These are phyloP conservation scores for Hemithea aestivaria DNA, from an alignment of 2,888 invertebrate genomes.

Conservation along the genomic window DNA sequence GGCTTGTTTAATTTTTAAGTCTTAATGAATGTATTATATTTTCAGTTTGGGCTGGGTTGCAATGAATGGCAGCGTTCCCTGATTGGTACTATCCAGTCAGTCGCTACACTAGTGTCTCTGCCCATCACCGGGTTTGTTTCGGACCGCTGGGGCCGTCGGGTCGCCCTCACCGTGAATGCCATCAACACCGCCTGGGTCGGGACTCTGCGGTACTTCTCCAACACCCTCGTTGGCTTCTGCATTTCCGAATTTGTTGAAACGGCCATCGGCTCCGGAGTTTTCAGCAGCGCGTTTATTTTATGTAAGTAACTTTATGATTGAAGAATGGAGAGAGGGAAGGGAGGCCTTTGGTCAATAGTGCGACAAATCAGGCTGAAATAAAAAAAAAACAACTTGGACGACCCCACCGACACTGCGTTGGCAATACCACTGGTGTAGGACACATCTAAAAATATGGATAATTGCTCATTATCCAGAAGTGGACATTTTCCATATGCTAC, in stretches of 20 bases:
- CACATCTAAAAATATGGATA: no score
- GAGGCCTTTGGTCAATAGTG: no score
- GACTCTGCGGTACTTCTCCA: slow-evolving; percentile 76
- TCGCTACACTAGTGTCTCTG: slow-evolving; percentile 83
- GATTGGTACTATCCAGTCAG: slow-evolving; percentile 84
- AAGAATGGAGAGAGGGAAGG: no score
- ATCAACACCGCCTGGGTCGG: slow-evolving; percentile 82
- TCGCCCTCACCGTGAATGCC: slow-evolving; percentile 77
- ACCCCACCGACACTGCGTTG: no score
- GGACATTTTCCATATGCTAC: no score
- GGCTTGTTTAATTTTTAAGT: no score
- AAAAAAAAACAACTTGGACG: no score
- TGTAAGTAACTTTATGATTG: no score
- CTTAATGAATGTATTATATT: no score
- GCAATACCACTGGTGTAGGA: no score
- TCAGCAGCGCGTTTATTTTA: slow-evolving; percentile 83
- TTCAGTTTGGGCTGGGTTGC: slow-evolving; percentile 81
- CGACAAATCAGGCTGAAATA: no score
- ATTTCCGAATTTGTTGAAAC: slow-evolving; percentile 84
- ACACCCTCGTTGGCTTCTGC: slow-evolving; percentile 82
- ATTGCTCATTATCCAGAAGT: no score
- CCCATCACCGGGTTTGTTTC: slow-evolving; percentile 84
- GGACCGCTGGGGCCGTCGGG: slow-evolving; percentile 84
- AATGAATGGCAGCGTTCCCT: slow-evolving; percentile 84
- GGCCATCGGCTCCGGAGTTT: slow-evolving; percentile 82